Evolutionary conservation across 2,113 vertebrate species (phyloP), one percentile per base, ranked within the genome.

Genomic region (Elgaria multicarinata): DNA sequence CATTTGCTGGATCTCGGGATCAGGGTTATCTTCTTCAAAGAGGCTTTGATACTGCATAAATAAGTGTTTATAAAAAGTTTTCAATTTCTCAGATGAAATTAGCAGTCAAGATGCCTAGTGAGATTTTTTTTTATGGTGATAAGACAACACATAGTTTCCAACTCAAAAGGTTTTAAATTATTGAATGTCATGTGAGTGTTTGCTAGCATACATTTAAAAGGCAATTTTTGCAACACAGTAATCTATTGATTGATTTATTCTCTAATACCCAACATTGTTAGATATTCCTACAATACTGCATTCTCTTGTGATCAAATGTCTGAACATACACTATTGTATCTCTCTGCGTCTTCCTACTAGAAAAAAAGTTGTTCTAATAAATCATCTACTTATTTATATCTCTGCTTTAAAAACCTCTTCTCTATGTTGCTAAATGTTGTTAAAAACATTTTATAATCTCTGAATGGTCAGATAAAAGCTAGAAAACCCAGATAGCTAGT

Each of bases 71-170:
- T 77, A 88, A 24, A 72, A 50, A 20, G 31, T 16, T 80, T 69
- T 28, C 66, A 87, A 62, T 33, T 82, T 82, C 39, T 88, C 55
- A 64, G 31, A 89, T 75, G 69, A 83, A 83, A 83, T 62, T 2
- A 62, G 22, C 69, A 36, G 42, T 36, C 80, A 83, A 83, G 42
- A 64, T 46, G 67, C 28, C 22, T 50, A 16, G 26, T 14, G 13
- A 58, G 55, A 58, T 58, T 18, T 58, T 58, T n/a, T 20, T 24
- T 77, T 33, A 76, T 62, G 53, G 33, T 28, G 8, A 64, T 77
- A 33, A 46, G 33, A 58, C 31, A 80, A 22, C 31, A 22, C 78
- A 80, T 58, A n/a, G 16, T 36, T n/a, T 9, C 3, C 14, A 69
- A 46, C 42, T 44, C 1, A 4, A 64, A 87, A 64, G 85, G 26